Evolutionary conservation across 2,113 vertebrate genomes (phyloP).

Genomic region (Speoplatyrhinus poulsoni): DNA sequence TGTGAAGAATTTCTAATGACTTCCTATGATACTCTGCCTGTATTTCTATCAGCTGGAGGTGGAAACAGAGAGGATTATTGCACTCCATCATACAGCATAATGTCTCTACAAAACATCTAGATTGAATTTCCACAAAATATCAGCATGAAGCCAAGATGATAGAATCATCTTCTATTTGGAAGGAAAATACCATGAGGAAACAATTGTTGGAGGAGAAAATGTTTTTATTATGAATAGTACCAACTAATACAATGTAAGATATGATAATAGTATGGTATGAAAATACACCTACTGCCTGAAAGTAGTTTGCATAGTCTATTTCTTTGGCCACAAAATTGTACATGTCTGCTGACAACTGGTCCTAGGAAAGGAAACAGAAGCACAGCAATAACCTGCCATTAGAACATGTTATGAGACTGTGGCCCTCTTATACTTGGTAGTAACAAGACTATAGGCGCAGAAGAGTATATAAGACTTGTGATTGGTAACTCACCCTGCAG

Average conservation of each 20-base stretch:
- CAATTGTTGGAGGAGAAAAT: too few relatives aligned
- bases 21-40: constrained; percentile 97
- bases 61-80: constrained; percentile 3
- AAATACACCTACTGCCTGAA: constrained; percentile 89
- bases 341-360: constrained; percentile 98
- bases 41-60: constrained; percentile 88
- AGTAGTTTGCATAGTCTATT: constrained; percentile 99
- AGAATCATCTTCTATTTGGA: too few relatives aligned
- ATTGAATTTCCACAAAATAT: too few relatives aligned
- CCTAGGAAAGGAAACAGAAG: constrained; percentile 72
- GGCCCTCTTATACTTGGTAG: too few relatives aligned
- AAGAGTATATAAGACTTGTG: neutral
- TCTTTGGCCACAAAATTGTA: constrained; percentile 99
- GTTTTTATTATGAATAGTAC: too few relatives aligned
- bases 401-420: too few relatives aligned
- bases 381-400: neutral
- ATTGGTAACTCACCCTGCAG: constrained; percentile 84
- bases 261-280: neutral
- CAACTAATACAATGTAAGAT: too few relatives aligned
- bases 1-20: constrained; percentile 90
- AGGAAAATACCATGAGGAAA: too few relatives aligned
- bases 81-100: neutral
- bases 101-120: neutral
- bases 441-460: neutral
- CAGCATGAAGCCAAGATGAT: too few relatives aligned